Percentiles rank a stretch among this genome's conserved stretches.
phyloP scores from a whole-genome alignment of 2,797 vertebrate genomes.

The Vespertilio murinus region DNA sequence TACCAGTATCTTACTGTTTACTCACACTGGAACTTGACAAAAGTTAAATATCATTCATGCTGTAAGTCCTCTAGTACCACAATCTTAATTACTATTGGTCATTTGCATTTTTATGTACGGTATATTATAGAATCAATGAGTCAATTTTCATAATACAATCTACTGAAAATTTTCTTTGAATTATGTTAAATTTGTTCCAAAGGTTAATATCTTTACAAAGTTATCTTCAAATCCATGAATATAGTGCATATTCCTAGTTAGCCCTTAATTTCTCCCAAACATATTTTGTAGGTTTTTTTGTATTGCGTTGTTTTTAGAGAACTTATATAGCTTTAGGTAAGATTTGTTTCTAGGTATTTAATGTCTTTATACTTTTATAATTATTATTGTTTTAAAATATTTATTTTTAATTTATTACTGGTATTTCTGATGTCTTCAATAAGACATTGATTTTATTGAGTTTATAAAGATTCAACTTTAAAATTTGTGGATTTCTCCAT shows the following conservation, averaged over 20 bases:
- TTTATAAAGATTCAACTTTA: background rate
- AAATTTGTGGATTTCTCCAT: background rate
- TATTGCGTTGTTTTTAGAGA: background rate
- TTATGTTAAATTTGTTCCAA: background rate
- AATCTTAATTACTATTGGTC: background rate
- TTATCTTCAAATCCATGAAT: background rate
- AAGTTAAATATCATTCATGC: background rate
- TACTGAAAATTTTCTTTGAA: background rate
- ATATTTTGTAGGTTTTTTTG: background rate
- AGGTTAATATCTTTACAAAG: background rate
- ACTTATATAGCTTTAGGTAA: background rate
- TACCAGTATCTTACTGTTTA: background rate
- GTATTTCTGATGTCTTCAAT: background rate
- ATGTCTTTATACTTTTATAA: background rate
- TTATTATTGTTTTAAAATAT: background rate
- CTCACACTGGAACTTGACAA: background rate
- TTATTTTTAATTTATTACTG: background rate
- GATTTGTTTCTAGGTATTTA: background rate
- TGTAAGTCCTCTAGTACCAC: background rate
- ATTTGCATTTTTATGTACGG: background rate
- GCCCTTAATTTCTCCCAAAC: background rate
- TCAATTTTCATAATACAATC: background rate
- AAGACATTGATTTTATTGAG: background rate
- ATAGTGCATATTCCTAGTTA: background rate
- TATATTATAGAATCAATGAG: background rate